phyloP scores from a whole-genome alignment of 2,888 invertebrate genomes.

The Chironomus tentans region DNA sequence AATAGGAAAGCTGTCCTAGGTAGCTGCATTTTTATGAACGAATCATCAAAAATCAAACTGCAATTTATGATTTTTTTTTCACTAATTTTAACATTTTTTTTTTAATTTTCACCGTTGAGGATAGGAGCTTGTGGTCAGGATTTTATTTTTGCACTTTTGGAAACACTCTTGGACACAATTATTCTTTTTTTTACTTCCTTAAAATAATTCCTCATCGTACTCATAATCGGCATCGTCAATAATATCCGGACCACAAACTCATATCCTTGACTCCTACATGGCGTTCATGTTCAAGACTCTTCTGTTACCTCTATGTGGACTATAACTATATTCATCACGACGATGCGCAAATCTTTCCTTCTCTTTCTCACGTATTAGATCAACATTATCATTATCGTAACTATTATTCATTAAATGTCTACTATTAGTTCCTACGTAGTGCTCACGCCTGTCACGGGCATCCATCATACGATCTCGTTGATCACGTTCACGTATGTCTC shows the following conservation, averaged over 20 bases:
- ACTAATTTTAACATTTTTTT: not conserved
- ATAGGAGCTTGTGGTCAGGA: not conserved
- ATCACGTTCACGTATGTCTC: slow-evolving; percentile 16
- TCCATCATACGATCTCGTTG: slow-evolving; percentile 29
- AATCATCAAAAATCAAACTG: not conserved
- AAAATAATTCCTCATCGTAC: slow-evolving; percentile 16
- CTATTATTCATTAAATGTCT: slow-evolving; percentile 23
- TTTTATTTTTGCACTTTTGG: not conserved
- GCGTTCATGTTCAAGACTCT: slow-evolving; percentile 45
- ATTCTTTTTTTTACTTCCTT: not conserved
- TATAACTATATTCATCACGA: slow-evolving; percentile 39
- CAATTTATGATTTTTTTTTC: not conserved
- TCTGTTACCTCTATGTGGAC: slow-evolving; percentile 44
- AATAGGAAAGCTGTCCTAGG: too few relatives aligned
- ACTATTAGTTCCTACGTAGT: slow-evolving; percentile 4
- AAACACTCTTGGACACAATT: not conserved
- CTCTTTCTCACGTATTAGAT: slow-evolving; percentile 37
- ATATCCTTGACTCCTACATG: slow-evolving; percentile 46
- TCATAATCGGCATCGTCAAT: slow-evolving; percentile 15
- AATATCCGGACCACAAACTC: slow-evolving; percentile 30
- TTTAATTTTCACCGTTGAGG: not conserved
- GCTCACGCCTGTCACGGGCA: slow-evolving; percentile 8
- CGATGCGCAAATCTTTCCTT: slow-evolving; percentile 36
- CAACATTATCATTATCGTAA: slow-evolving; percentile 36
- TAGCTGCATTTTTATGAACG: not conserved